Evolutionary conservation across 2,113 vertebrate genomes (phyloP).

Genomic region (Ceratotherium simum): DNA sequence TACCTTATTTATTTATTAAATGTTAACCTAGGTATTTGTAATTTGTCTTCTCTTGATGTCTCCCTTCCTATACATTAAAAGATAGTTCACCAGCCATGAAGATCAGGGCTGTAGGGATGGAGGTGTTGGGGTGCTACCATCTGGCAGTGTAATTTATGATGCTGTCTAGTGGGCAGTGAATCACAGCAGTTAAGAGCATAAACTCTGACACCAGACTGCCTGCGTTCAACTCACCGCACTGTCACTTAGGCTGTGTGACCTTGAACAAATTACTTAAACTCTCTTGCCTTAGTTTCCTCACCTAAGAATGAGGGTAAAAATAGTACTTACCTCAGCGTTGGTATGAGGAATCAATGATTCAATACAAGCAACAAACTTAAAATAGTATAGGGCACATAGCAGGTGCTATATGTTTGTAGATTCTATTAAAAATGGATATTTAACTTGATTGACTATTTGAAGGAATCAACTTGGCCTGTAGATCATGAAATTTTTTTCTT

Average conservation of each 20-base stretch:
- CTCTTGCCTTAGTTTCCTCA: not conserved
- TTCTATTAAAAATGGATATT: not conserved
- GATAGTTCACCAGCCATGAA: not conserved
- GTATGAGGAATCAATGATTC: not conserved
- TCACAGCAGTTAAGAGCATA: not conserved
- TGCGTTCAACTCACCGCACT: not conserved
- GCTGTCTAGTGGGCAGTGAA: not conserved
- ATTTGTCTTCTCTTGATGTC: constrained; percentile 3
- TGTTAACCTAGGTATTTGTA: not conserved
- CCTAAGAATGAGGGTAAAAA: constrained; percentile 16
- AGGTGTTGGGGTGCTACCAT: not conserved
- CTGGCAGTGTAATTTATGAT: not conserved
- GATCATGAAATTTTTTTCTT: not conserved
- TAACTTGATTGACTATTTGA: not conserved
- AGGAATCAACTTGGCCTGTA: not conserved
- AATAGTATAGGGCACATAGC: not conserved
- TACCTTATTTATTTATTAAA: constrained; percentile 3
- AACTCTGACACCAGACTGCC: not conserved
- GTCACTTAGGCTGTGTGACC: not conserved
- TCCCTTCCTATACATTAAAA: not conserved
- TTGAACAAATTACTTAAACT: not conserved
- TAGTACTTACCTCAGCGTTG: not conserved
- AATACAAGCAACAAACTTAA: not conserved
- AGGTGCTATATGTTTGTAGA: not conserved
- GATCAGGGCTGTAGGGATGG: not conserved